phyloP scores from a whole-genome alignment of 2,113 vertebrate genomes.

The mouse (Mus musculus) region GRCm39 chr16:41346001-41346500 shows the following conservation, averaged over 20 bases:
- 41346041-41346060: background rate
- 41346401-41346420: background rate
- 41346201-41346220: background rate
- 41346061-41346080: background rate
- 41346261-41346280: background rate
- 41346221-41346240: background rate
- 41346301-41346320: background rate
- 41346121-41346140: background rate
- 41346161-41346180: background rate
- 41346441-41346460: background rate
- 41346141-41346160: background rate
- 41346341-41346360: background rate
- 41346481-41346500: conserved; percentile 37
- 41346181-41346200: background rate
- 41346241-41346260: background rate
- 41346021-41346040: background rate
- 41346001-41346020: background rate
- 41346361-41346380: background rate
- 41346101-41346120: background rate
- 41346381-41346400: background rate
- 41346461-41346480: background rate
- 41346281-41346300: background rate
- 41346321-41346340: background rate
- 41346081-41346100: background rate
- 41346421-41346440: background rate